A percentile compares a stretch with the other conserved stretches of the same genome.
Evolutionary conservation across 2,113 vertebrate genomes (phyloP).

Genomic region (Rhinogobius similis): DNA sequence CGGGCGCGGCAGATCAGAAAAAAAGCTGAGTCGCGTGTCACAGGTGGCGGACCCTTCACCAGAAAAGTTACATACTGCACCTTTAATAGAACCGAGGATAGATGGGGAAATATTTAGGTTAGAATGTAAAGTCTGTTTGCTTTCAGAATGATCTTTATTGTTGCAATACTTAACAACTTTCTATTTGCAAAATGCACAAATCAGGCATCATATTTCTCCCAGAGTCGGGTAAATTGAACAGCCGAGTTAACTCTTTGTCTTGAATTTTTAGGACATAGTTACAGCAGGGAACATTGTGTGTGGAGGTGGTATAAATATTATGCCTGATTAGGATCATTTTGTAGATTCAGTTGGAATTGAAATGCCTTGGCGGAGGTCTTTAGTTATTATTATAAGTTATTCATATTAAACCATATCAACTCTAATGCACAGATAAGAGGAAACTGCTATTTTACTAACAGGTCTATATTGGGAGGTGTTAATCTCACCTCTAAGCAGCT

Average conservation of each 20-base stretch:
- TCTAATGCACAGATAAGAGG: constrained; percentile 22
- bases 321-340: background rate
- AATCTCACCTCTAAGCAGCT: constrained; percentile 33
- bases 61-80: background rate
- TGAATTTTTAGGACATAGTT: too few species aligned
- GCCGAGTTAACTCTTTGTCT: background rate
- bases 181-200: background rate
- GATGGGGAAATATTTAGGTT: too few species aligned
- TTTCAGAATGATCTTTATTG: background rate
- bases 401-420: constrained; percentile 40
- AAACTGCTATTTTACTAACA: constrained; percentile 16
- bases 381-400: constrained; percentile 43
- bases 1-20: too few species aligned
- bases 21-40: too few species aligned
- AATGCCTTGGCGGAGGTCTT: constrained; percentile 10
- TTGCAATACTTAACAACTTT: background rate
- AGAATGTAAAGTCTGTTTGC: too few species aligned
- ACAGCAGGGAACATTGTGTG: too few species aligned
- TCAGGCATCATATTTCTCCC: background rate
- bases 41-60: background rate
- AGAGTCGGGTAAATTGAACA: too few species aligned
- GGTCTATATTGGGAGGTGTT: constrained; percentile 34
- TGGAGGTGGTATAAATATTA: background rate
- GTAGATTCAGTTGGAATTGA: background rate
- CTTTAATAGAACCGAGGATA: background rate